Base-by-base conservation (phyloP, 2,113 vertebrate species). In the Pica pica region DNA sequence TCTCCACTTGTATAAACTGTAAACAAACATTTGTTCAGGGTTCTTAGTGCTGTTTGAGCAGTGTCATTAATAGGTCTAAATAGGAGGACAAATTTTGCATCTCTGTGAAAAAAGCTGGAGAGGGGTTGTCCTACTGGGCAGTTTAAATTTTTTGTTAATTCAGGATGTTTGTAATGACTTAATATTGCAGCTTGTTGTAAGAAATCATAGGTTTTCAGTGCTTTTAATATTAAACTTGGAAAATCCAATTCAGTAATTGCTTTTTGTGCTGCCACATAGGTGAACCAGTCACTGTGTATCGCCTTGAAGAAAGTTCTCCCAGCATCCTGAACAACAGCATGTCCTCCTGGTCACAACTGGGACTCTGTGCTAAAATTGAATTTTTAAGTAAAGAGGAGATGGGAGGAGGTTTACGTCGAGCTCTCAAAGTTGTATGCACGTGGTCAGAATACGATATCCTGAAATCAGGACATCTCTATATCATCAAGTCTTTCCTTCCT, bases 311-410 rank as follows among this genome's bases (percentile, higher is more conserved):
- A 97, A 99, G 99, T 76, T 99, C 99, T 46, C 99, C 99, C 69
- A 99, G 97, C 97, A 99, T 99, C 76, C 98, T 99, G 96, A 99
- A 99, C 97, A 99, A 99, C 98, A 99, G 99, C 98, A 99, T 99
- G 99, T 99, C 99, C 46, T 99, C 99, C 84, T 99, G 99, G 99
- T 98, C 99, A 57, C 99, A 99, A 42, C 97, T 99, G n/a, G 99
- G 99, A 18, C 99, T 99, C 53, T 99, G 98, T 95, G 99, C 99
- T 88, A 99, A 99, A 97, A 99, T 99, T 26, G 99, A 99, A 75
- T 99, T 99, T 96, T 98, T 99, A 88, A 99, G 99, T 97, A 99
- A 99, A 96, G 99, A 99, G 94, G 99, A 99, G 97, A 99, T 99
- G 99, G 99, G 99, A 26, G 99, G 99, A 33, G 99, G 99, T 39